Base-by-base conservation (phyloP, 2,113 vertebrate species). In the Mionectes macconnelli region DNA sequence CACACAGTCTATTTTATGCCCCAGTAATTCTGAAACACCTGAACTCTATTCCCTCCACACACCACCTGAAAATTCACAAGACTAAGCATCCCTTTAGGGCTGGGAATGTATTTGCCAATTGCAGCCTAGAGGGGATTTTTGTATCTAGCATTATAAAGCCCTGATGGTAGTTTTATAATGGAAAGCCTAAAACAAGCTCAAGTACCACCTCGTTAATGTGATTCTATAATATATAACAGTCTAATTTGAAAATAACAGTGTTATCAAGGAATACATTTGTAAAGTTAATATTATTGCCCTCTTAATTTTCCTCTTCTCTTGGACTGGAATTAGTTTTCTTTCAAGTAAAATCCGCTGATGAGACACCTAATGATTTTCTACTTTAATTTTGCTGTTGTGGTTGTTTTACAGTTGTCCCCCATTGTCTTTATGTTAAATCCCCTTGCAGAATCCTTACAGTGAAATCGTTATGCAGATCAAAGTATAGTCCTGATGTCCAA, bases 291-390 rank as follows among this genome's bases (percentile, higher is more conserved):
- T 56, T 91, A 19, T 96, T 97, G 91, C 84, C 82, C 68, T 96
- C 79, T 91, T 94, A 83, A 97, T 96, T 97, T 97, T 94, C 24
- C 23, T 82, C 30, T 74, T 96, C 40, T 93, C 55, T 95, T 90
- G 40, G 33, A 83, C 93, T 91, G 94, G 78, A 97, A 94, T 97
- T 95, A 88, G n/a, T 87, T 95, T 95, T 85, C 67, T 95, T 97
- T 91, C 60, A 87, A 95, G 78, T 88, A 60, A 94, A 97, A 96
- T 77, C 30, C 60, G 79, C 37, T 89, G 84, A 81, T 63, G 55
- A 96, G 60, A 53, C 27, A 28, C 10, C 4, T 94, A 95, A 94
- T 96, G 31, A 5, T 87, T 97, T 97, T 91, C 74, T 93, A 42
- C 47, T 90, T 87, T 68, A 63, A 76, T 93, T 95, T 92, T 97